Evolutionary conservation across 1,140 invertebrate genomes (phyloP).

Genomic region (Notospermus geniculatus): DNA sequence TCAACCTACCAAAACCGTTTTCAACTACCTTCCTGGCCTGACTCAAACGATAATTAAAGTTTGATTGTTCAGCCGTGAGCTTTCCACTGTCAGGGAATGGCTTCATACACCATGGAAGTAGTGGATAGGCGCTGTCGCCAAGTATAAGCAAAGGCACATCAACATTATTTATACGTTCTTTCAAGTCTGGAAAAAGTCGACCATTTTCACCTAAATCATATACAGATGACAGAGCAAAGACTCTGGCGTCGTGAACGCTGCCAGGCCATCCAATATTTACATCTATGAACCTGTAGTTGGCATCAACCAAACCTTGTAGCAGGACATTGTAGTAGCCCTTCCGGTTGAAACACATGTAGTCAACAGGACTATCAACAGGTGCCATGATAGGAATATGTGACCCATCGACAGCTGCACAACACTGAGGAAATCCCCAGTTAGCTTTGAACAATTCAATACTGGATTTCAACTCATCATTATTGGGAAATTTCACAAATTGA

Average conservation of each 20-base stretch:
- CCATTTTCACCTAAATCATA: background rate
- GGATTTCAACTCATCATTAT: background rate
- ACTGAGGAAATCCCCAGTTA: no score
- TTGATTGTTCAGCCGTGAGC: no score
- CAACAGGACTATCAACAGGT: background rate
- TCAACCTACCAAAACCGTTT: no score
- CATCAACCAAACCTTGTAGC: background rate
- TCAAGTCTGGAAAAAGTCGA: background rate
- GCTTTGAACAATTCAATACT: background rate
- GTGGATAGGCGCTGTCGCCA: no score
- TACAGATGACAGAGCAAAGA: background rate
- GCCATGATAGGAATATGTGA: background rate
- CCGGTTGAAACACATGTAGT: background rate
- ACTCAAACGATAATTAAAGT: no score
- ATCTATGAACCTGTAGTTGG: background rate
- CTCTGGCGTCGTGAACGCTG: background rate
- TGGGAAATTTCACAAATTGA: background rate
- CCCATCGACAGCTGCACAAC: background rate
- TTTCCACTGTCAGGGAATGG: no score
- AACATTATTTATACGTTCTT: no score
- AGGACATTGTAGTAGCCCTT: background rate
- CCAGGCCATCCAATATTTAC: no score
- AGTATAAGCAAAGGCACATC: no score
- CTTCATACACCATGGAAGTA: no score
- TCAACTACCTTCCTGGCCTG: no score